Conservation (phyloP, 37 sponge, comb jelly and placozoan species). For the Chondrilla cf. caribensis region DNA sequence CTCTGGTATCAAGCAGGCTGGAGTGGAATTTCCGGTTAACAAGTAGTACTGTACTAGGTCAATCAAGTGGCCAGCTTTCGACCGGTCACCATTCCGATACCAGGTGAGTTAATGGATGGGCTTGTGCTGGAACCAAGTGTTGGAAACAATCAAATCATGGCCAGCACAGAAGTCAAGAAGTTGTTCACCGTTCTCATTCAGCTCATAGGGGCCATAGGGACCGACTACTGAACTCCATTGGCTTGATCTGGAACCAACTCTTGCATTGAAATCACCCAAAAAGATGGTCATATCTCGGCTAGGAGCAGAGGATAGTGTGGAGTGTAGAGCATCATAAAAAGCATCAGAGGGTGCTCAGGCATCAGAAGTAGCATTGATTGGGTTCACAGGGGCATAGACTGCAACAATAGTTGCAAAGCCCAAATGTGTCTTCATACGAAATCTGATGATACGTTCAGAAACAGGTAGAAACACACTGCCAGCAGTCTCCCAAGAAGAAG, state of each 20-base stretch:
- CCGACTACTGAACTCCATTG: conserved; percentile 19
- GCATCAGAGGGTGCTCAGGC: conserved; percentile 22
- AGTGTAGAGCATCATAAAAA: conserved; percentile 9
- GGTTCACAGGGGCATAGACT: conserved; percentile 2
- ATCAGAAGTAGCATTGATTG: conserved; percentile 21
- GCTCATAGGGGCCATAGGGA: conserved; percentile 14
- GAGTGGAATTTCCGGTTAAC: conserved; percentile 17
- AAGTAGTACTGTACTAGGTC: conserved; percentile 25
- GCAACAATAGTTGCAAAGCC: conserved; percentile 16
- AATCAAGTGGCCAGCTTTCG: neutral
- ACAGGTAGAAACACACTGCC: conserved; percentile 10
- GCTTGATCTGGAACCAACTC: conserved; percentile 11
- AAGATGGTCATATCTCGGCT: conserved; percentile 21
- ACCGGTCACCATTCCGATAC: conserved; percentile 24
- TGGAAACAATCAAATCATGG: conserved; percentile 8
- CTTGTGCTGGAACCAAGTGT: conserved; percentile 19
- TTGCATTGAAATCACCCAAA: conserved; percentile 22
- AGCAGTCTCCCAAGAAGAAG: conserved; percentile 11
- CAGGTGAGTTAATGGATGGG: conserved; percentile 20
- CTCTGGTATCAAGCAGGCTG: conserved; percentile 16
- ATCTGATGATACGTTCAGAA: conserved; percentile 14
- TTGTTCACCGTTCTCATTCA: conserved; percentile 25
- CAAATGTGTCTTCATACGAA: conserved; percentile 2
- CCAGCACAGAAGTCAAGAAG: conserved; percentile 23
- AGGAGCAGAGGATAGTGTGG: conserved; percentile 18